Percentiles rank a stretch among this genome's conserved stretches.
phyloP scores from a whole-genome alignment of 64 coral and sea anemone species.

The Dendrophyllia cribrosa region DNA sequence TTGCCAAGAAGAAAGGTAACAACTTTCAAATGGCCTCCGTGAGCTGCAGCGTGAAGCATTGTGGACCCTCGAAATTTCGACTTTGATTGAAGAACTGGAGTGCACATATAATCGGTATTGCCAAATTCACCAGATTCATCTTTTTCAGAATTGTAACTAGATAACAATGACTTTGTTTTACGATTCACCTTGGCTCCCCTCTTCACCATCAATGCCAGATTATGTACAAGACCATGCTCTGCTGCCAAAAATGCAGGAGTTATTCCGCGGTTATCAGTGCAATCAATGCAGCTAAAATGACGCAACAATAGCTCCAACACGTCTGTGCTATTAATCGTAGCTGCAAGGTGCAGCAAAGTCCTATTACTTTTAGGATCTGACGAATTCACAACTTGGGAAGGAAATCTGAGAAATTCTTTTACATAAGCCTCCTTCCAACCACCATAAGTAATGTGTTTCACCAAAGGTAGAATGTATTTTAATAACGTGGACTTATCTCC shows the following conservation, averaged over 20 bases:
- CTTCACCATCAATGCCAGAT: background rate
- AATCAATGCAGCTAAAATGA: background rate
- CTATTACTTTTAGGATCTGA: background rate
- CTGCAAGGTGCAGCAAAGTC: constrained; percentile 53
- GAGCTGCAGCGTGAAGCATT: too few relatives aligned
- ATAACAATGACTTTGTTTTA: too few relatives aligned
- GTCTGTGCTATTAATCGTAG: constrained; percentile 1
- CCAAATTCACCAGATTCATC: too few relatives aligned
- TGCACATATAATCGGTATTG: too few relatives aligned
- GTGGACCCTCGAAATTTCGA: too few relatives aligned
- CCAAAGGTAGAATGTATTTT: constrained; percentile 10
- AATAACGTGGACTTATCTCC: background rate
- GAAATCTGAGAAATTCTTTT: constrained; percentile 31
- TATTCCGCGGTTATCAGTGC: constrained; percentile 4
- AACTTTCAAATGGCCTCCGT: too few relatives aligned
- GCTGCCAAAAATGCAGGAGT: constrained; percentile 60
- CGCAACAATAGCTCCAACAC: background rate
- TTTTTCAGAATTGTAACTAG: too few relatives aligned
- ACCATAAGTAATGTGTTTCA: constrained; percentile 36
- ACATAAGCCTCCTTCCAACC: background rate
- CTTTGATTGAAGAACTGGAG: too few relatives aligned
- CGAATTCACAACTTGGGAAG: constrained; percentile 12
- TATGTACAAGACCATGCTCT: constrained; percentile 1
- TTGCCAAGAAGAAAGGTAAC: too few relatives aligned
- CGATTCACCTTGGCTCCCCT: constrained; percentile 13